Evolutionary conservation across 2,797 vertebrate species (phyloP), one percentile per base, ranked within the genome.

Genomic region (Fundulus diaphanus): DNA sequence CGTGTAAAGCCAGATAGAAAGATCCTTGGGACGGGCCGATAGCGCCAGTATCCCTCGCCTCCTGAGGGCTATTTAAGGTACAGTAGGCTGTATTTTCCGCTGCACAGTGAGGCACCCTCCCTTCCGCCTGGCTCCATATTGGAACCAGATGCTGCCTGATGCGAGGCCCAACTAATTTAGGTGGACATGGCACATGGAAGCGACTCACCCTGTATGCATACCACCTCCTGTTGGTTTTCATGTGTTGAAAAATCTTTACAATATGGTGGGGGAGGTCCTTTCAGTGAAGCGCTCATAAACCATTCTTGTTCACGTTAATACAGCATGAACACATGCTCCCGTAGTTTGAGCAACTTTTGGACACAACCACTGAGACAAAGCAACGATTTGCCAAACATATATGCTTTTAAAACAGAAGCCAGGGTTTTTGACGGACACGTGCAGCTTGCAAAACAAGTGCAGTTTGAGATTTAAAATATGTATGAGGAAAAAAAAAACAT

Each of bases 31-130:
- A 94, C 89, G 91, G 91, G 92, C 87, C 88, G 91, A 94, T 93
- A 94, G 91, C 90, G 90, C 92, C 93, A 91, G 93, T 92, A 94
- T 95, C 94, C 92, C 88, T 80, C 84, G 91, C 94, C 91, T 95
- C 94, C 94, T 92, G 90, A 94, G 92, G 93, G 94, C 94, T 96
- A 96, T 96, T 96, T 96, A 95, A 95, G 94, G 95, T 95, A 94
- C 94, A 95, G 95, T 95, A 95, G 95, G 94, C 95, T 95, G 95
- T 96, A 95, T 95, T 96, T 95, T 96, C 94, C 93, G 91, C 95
- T 87, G 92, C 93, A 93, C 93, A 94, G 90, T 89, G 92, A 95
- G 94, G 95, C 93, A 95, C 94, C 95, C 95, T 95, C 95, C 95
- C 95, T 96, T 96, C 95, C 94, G 94, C 94, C 93, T 89, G 89